Percentiles rank a stretch among this genome's conserved stretches.
Conservation (phyloP, 2,888 invertebrate species). For the Mesoligia furuncula region DNA sequence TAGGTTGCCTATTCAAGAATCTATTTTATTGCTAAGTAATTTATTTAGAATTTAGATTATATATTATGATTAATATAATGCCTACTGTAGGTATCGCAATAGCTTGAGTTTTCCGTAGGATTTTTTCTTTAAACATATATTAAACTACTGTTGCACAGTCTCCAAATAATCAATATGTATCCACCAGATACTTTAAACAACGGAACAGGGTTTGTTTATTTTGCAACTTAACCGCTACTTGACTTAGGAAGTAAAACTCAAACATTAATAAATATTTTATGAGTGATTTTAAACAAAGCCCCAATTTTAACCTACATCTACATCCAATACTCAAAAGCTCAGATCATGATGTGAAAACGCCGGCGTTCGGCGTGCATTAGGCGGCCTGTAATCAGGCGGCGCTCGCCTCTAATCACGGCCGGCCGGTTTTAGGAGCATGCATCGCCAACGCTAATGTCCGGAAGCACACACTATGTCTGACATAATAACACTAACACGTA, state of each 20-base stretch:
- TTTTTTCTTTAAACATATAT: neutral
- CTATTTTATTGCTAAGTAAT: too few relatives aligned
- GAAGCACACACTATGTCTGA: constrained; percentile 50
- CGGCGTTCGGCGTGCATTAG: constrained; percentile 71
- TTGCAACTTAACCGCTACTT: neutral
- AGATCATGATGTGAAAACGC: constrained; percentile 62
- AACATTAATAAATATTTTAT: neutral
- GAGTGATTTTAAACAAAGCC: constrained; percentile 6
- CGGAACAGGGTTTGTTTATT: neutral
- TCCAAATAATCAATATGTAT: neutral
- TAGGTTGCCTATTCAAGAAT: neutral
- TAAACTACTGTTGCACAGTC: neutral
- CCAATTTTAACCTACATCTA: constrained; percentile 16
- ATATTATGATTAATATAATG: neutral
- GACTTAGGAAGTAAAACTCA: neutral
- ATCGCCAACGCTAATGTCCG: constrained; percentile 52
- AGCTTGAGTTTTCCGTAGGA: neutral
- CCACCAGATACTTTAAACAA: neutral
- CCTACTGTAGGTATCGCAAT: too few relatives aligned
- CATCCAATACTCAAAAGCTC: constrained; percentile 33
- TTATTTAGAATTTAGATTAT: neutral
- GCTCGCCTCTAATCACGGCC: constrained; percentile 69
- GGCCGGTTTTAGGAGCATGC: constrained; percentile 44
- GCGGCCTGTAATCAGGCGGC: constrained; percentile 74
- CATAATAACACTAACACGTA: constrained; percentile 34